Conservation (phyloP, 2,888 invertebrate species). For the Laspeyria flexula region DNA sequence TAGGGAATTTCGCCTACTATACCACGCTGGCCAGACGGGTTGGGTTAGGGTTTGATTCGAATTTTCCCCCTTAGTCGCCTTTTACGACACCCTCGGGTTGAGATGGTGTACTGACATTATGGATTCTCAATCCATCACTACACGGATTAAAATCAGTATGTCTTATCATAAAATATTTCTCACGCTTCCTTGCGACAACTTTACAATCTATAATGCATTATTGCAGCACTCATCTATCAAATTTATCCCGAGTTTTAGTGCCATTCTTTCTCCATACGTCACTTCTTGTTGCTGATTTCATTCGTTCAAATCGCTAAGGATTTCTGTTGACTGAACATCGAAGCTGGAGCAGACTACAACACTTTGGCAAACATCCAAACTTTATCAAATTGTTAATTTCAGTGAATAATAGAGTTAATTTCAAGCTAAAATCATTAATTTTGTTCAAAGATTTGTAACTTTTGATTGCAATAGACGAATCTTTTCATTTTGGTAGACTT, state of each 20-base stretch:
- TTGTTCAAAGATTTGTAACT: constrained; percentile 3
- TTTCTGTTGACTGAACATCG: constrained; percentile 21
- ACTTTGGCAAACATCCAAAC: constrained; percentile 34
- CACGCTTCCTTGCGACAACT: too few relatives aligned
- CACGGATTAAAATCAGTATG: too few relatives aligned
- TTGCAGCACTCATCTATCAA: constrained; percentile 25
- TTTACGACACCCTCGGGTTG: too few relatives aligned
- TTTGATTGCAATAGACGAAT: neutral
- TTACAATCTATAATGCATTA: neutral
- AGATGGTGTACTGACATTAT: too few relatives aligned
- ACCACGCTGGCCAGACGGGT: too few relatives aligned
- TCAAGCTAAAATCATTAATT: constrained; percentile 11
- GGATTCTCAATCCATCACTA: too few relatives aligned
- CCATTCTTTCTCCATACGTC: constrained; percentile 27
- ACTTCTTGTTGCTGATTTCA: constrained; percentile 48
- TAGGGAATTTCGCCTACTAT: too few relatives aligned
- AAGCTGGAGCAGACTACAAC: constrained; percentile 17
- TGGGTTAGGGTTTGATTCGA: too few relatives aligned
- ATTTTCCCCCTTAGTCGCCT: too few relatives aligned
- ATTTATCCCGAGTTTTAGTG: constrained; percentile 19
- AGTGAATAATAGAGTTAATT: constrained; percentile 14
- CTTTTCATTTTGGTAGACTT: neutral
- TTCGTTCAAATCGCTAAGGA: constrained; percentile 35
- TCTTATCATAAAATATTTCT: too few relatives aligned
- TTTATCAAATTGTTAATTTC: constrained; percentile 36